Percentiles rank a stretch among this genome's conserved stretches.
These are phyloP conservation scores for Drosophila arawakana DNA, from an alignment of 1,140 invertebrate genomes.

Conservation along the genomic window DNA sequence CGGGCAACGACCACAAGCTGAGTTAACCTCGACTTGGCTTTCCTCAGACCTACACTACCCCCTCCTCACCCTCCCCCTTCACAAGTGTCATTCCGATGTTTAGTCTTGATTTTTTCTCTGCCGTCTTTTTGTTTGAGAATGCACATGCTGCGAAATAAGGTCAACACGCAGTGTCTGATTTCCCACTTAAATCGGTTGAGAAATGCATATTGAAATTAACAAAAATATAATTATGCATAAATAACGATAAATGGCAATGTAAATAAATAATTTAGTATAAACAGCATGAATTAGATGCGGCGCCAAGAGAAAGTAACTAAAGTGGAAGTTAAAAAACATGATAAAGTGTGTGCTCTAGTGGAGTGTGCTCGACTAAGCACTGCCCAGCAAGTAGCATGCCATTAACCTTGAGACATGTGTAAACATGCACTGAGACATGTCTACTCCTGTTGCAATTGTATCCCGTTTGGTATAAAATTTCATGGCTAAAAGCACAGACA, in stretches of 20 bases:
- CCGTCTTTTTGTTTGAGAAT: constrained; percentile 11
- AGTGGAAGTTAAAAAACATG: constrained; percentile 12
- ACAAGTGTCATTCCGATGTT: constrained; percentile 47
- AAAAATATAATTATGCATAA: constrained; percentile 54
- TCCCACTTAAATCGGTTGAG: background rate
- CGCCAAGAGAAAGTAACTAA: constrained; percentile 50
- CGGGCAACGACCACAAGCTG: constrained; percentile 69
- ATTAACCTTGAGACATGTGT: background rate
- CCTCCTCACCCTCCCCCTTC: background rate
- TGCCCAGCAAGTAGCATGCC: background rate
- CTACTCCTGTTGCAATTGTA: background rate
- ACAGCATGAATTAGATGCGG: constrained; percentile 40
- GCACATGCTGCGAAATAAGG: constrained; percentile 65
- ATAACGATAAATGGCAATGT: constrained; percentile 47
- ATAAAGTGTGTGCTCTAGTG: background rate
- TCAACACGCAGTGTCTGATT: constrained; percentile 41
- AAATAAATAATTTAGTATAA: constrained; percentile 60
- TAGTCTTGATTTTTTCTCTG: constrained; percentile 10
- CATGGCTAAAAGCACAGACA: constrained; percentile 47
- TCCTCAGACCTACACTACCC: background rate
- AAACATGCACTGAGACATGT: background rate
- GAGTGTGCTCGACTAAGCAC: background rate
- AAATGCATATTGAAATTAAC: constrained; percentile 50
- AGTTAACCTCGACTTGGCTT: constrained; percentile 17
- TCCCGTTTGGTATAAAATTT: background rate